Evolutionary conservation across 2,888 invertebrate species (phyloP).

Genomic region (Rapana venosa): DNA sequence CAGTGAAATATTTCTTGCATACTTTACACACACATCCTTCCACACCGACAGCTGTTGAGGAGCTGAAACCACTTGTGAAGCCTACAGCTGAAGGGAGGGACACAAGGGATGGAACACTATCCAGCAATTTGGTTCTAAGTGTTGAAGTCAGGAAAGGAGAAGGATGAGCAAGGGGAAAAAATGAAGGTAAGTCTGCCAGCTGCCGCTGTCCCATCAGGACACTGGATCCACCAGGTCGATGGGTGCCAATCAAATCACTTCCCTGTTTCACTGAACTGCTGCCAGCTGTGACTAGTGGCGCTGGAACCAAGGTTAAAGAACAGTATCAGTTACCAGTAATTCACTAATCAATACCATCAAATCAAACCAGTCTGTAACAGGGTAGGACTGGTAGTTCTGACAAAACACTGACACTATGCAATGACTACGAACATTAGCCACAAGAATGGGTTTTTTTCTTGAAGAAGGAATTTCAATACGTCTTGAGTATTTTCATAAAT

Average conservation of each 20-base stretch:
- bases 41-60: not conserved
- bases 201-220: slow-evolving; percentile 4
- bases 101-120: not conserved
- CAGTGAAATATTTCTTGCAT: slow-evolving; percentile 28
- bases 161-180: slow-evolving; percentile 15
- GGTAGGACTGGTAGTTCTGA: no score
- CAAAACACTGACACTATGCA: no score
- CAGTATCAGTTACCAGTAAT: slow-evolving; percentile 7
- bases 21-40: slow-evolving; percentile 15
- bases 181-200: not conserved
- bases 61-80: not conserved
- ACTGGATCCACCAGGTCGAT: not conserved
- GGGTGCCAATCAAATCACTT: slow-evolving; percentile 4
- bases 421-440: no score
- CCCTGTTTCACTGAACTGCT: not conserved
- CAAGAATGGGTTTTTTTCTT: no score
- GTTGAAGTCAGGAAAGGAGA: not conserved
- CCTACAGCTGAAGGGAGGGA: slow-evolving; percentile 7
- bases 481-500: no score
- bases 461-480: no score
- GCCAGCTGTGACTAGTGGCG: slow-evolving; percentile 3
- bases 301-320: slow-evolving; percentile 27
- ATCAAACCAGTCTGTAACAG: no score
- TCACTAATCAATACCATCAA: not conserved
- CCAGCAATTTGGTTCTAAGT: not conserved